Evolutionary conservation across 2,113 vertebrate species (phyloP).

Genomic region (Notiomystis cincta): DNA sequence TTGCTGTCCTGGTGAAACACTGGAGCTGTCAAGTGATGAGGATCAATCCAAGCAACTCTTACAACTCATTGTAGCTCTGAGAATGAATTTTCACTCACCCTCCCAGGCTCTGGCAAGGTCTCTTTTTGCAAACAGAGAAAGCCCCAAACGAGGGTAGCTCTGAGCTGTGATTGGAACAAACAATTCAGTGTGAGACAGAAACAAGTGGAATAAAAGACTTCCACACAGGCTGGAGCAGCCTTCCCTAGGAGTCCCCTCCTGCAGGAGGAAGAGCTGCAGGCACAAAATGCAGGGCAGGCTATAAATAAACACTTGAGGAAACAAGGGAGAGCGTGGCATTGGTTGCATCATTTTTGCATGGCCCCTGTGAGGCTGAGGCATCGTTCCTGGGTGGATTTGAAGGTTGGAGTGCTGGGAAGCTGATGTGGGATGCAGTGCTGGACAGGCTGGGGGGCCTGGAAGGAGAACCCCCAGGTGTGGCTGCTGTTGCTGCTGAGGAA

Average conservation of each 20-base stretch:
- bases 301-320: not conserved
- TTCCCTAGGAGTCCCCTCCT: not conserved
- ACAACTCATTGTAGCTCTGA: not conserved
- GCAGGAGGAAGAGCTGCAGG: not conserved
- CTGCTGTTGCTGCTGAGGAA: not conserved
- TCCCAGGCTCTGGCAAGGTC: not conserved
- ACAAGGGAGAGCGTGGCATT: accelerated
- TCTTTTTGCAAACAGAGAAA: not conserved
- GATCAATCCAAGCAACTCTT: not conserved
- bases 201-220: not conserved
- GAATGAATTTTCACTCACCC: not conserved
- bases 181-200: not conserved
- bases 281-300: not conserved
- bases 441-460: not conserved
- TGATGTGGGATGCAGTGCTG: not conserved
- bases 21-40: not conserved
- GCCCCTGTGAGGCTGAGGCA: accelerated
- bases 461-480: not conserved
- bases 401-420: not conserved
- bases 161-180: not conserved
- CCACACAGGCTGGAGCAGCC: not conserved
- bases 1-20: not conserved
- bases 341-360: not conserved
- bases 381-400: not conserved
- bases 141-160: not conserved